Evolutionary conservation across 1,140 invertebrate species (phyloP).

Genomic region (Tetramorium parvispinum): DNA sequence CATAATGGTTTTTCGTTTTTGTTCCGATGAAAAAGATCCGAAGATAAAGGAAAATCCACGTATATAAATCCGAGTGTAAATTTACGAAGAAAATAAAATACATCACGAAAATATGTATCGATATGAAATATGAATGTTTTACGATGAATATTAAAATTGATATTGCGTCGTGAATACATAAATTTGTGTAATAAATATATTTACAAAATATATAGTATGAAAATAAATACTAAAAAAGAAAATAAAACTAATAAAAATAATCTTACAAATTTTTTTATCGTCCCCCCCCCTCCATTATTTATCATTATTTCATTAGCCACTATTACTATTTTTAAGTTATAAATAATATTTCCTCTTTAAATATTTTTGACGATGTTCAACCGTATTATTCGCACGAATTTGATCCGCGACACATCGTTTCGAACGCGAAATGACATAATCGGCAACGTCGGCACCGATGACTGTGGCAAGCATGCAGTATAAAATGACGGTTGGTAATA

Average conservation of each 20-base stretch:
- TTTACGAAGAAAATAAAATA: background rate
- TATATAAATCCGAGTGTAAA: background rate
- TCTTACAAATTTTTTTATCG: background rate
- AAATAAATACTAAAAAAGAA: background rate
- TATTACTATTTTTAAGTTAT: background rate
- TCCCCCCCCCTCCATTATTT: background rate
- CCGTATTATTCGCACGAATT: background rate
- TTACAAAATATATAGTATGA: background rate
- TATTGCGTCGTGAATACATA: background rate
- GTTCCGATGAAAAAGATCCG: background rate
- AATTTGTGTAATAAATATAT: background rate
- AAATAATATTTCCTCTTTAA: background rate
- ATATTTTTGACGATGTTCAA: background rate
- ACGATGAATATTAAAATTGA: background rate
- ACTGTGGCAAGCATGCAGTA: background rate
- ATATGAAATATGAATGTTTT: background rate
- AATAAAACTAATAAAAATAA: background rate
- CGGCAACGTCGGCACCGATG: background rate
- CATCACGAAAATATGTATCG: background rate
- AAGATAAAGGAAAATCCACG: background rate
- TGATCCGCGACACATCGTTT: background rate
- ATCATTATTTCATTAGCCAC: background rate
- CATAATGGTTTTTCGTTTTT: background rate
- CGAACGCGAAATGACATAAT: conserved; percentile 5
- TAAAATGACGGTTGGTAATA: background rate